These are phyloP conservation scores for Melieria crassipennis DNA, from an alignment of 2,888 invertebrate species.

Conservation along the genomic window DNA sequence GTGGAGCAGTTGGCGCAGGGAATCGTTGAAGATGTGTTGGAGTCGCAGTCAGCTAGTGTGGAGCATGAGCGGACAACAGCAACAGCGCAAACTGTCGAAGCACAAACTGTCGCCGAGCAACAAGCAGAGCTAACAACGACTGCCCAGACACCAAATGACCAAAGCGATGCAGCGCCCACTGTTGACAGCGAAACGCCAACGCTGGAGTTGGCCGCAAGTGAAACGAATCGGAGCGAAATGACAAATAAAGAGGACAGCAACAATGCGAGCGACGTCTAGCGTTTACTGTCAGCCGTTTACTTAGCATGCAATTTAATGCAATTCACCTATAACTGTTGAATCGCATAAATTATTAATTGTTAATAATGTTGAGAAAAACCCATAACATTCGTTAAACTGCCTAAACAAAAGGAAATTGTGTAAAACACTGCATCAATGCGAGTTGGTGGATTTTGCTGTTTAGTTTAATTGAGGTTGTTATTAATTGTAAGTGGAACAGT, in stretches of 20 bases:
- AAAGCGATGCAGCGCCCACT: not conserved
- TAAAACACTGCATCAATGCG: not conserved
- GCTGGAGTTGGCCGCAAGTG: no score
- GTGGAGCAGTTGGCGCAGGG: constrained; percentile 12
- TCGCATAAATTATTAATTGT: no score
- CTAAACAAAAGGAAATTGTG: not conserved
- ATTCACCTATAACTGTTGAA: no score
- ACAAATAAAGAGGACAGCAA: no score
- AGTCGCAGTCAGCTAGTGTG: constrained; percentile 15
- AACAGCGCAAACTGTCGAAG: not conserved
- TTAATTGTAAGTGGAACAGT: constrained; percentile 21
- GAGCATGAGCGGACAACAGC: constrained; percentile 19
- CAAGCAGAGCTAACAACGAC: not conserved
- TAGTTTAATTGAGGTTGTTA: constrained; percentile 15
- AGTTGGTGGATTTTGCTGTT: not conserved
- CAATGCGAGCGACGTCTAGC: no score
- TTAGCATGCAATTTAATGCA: no score
- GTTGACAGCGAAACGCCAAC: not conserved
- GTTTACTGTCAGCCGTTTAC: no score
- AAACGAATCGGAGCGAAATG: no score
- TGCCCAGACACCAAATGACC: not conserved
- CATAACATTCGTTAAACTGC: no score
- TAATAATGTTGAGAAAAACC: no score
- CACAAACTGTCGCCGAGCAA: not conserved
- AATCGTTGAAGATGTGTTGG: not conserved